Conservation (phyloP, 2,888 invertebrate species). For the Microctonus aethiopoides region DNA sequence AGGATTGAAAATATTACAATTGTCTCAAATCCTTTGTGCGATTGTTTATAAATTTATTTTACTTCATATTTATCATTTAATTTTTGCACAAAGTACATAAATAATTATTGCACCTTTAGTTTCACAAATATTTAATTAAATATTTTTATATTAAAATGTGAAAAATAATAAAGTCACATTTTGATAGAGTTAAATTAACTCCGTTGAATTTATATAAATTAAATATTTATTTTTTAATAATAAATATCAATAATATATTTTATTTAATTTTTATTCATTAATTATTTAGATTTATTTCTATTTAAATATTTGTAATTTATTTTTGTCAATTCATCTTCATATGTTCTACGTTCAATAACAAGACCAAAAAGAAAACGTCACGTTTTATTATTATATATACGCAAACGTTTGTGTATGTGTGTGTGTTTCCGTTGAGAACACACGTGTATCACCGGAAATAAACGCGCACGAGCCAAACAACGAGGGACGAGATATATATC, state of each 20-base stretch:
- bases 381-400: conserved; percentile 33
- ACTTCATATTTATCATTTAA: too few species aligned
- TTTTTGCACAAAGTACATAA: too few species aligned
- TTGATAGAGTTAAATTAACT: too few species aligned
- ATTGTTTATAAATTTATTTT: neutral
- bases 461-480: conserved; percentile 28
- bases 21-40: too few species aligned
- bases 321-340: too few species aligned
- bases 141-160: neutral
- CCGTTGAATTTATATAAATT: neutral
- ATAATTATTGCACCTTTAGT: too few species aligned
- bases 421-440: conserved; percentile 5
- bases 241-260: too few species aligned
- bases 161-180: neutral
- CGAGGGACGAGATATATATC: neutral
- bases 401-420: neutral
- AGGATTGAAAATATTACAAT: too few species aligned
- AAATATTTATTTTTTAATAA: too few species aligned
- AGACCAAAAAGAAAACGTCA: conserved; percentile 39
- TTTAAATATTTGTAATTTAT: neutral
- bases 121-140: too few species aligned
- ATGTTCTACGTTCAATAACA: neutral
- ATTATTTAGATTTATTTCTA: too few species aligned
- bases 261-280: too few species aligned
- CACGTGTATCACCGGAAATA: conserved; percentile 56